Percentiles rank a stretch among this genome's conserved stretches.
phyloP scores from a whole-genome alignment of 2,888 invertebrate genomes.

The Stenolophus ochropezus region DNA sequence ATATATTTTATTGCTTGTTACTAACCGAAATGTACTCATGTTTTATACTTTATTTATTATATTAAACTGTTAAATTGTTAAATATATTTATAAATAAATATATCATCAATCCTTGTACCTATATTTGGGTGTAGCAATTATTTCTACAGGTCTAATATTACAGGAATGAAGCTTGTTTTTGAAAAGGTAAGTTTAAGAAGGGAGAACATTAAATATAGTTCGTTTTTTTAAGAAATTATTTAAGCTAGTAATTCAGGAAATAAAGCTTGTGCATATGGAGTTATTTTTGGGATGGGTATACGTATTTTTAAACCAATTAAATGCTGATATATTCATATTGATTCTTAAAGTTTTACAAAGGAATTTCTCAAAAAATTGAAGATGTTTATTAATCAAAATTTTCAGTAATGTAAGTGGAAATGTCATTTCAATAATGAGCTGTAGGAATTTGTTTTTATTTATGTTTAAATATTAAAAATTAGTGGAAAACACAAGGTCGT shows the following conservation, averaged over 20 bases:
- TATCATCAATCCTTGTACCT: not conserved
- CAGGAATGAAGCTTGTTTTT: not conserved
- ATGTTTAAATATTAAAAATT: conserved; percentile 3
- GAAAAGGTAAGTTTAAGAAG: too few relatives aligned
- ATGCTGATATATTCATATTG: not conserved
- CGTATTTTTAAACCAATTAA: not conserved
- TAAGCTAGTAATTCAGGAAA: not conserved
- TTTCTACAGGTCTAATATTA: not conserved
- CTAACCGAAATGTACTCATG: conserved; percentile 55
- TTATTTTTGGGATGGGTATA: not conserved
- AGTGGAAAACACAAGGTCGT: not conserved
- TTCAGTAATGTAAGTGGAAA: not conserved
- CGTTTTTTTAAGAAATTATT: too few relatives aligned
- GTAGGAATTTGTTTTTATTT: conserved; percentile 15
- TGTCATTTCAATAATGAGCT: not conserved
- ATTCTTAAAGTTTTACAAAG: not conserved
- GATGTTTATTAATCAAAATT: not conserved
- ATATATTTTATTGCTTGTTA: conserved; percentile 60
- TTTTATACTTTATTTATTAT: conserved; percentile 60
- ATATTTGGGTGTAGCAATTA: not conserved
- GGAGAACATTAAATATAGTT: too few relatives aligned
- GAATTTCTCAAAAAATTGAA: not conserved
- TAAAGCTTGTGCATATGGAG: not conserved
- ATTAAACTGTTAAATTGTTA: conserved; percentile 6
- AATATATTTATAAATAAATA: not conserved